Evolutionary conservation across 2,888 invertebrate species (phyloP), one percentile per base, ranked within the genome.

Genomic region (Chrysolina oricalcia): DNA sequence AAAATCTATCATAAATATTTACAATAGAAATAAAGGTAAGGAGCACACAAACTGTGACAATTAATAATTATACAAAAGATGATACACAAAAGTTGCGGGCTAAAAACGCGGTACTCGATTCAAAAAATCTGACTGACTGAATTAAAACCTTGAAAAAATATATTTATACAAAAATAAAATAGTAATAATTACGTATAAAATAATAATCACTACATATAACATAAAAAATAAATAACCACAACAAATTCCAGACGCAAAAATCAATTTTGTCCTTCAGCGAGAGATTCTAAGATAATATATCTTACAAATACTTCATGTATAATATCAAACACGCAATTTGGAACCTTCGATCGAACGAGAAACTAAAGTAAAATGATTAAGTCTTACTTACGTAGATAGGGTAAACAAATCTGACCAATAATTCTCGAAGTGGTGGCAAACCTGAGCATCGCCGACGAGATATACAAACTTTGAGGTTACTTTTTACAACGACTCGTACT

Each of bases 1-100:
- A 76, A 77, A 77, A 70, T 73, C 76, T 81, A 80, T 78, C 78
- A 80, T 81, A 77, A 74, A 78, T 81, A 81, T 81, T 79, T 82
- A 82, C 82, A 82, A 80, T 68, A 53, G 53, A 78, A 59, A 59
- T 59, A 76, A 80, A 75, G 62, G 66, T 65, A 67, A 76, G 76
- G 48, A 53, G 35, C 77, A 73, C 73, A 74, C 74, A 75, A 75
- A 70, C 70, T 65, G 63, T 77, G 76, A 69, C 48, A 76, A 70
- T 75, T 79, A 80, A 76, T 79, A 80, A 76, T 75, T 74, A 72
- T 79, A 82, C 75, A 80, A 81, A 80, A 79, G 70, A 75, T 23
- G 71, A 76, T 62, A 67, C 71, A 74, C 67, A 71, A 64, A 63
- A 46, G 63, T 27, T 72, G 70, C 68, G 68, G 53, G 53, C 62